Evolutionary conservation across 2,888 invertebrate genomes (phyloP).

Genomic region (Aporophyla nigra): DNA sequence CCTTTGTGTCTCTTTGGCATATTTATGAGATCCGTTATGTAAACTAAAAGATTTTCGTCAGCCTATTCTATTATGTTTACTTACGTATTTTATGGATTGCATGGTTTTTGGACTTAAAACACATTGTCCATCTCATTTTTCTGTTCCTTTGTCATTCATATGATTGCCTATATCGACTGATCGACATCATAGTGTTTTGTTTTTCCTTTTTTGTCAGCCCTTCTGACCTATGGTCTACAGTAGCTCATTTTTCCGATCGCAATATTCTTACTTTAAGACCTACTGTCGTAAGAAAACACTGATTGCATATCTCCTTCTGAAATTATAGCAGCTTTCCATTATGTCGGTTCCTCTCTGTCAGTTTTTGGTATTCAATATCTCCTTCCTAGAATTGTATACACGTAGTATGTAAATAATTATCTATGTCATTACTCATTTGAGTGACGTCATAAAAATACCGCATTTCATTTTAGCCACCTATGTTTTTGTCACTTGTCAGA

Average conservation of each 20-base stretch:
- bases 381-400: neutral
- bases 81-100: neutral
- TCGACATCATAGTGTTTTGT: no score
- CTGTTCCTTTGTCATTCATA: no score
- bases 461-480: slow-evolving; percentile 17
- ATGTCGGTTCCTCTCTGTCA: neutral
- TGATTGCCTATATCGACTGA: no score
- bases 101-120: neutral
- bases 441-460: slow-evolving; percentile 41
- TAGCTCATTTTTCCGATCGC: no score
- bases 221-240: no score
- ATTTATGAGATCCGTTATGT: slow-evolving; percentile 19
- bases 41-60: neutral
- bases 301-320: neutral
- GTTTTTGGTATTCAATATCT: neutral
- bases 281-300: neutral
- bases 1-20: neutral
- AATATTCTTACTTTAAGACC: neutral
- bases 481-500: slow-evolving; percentile 37
- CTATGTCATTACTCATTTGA: slow-evolving; percentile 34
- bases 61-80: slow-evolving; percentile 27
- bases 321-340: neutral
- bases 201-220: neutral
- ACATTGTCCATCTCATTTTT: neutral
- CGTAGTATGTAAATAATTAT: slow-evolving; percentile 25